phyloP scores from a whole-genome alignment of 2,888 invertebrate species.

The Strigamia crassipes region DNA sequence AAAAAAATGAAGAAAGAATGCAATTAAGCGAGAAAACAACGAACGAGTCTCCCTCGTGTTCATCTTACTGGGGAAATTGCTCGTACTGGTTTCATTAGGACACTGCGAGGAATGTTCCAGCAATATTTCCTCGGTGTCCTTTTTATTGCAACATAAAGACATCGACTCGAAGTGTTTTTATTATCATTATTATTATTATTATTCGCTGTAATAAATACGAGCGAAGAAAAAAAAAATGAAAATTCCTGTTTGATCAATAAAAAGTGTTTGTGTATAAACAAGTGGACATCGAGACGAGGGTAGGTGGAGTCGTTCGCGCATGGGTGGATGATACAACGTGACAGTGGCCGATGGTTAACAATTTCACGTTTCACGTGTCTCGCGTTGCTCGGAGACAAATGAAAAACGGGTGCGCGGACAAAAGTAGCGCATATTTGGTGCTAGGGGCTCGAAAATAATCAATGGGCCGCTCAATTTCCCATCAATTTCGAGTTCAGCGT shows the following conservation, averaged over 20 bases:
- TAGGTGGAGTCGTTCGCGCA: neutral
- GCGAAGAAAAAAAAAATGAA: neutral
- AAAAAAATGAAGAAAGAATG: neutral
- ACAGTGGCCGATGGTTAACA: constrained; percentile 25
- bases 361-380: constrained; percentile 18
- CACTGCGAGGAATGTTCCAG: neutral
- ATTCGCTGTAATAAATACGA: neutral
- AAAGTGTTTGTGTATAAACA: neutral
- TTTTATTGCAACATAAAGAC: constrained; percentile 38
- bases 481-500: constrained; percentile 29
- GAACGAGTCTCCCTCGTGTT: neutral
- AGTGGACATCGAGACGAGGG: neutral
- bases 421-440: neutral
- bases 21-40: neutral
- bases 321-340: constrained; percentile 29
- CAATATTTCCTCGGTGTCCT: constrained; percentile 25
- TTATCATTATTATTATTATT: too few relatives aligned
- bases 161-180: neutral
- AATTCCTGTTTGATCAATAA: constrained; percentile 25
- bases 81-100: constrained; percentile 1
- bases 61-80: neutral
- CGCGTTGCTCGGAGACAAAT: constrained; percentile 14
- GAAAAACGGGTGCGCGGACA: neutral
- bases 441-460: neutral
- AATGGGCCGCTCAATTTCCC: neutral